Evolutionary conservation across 92 coral and sea anemone species (phyloP).

Genomic region (Heliopora coerulea): DNA sequence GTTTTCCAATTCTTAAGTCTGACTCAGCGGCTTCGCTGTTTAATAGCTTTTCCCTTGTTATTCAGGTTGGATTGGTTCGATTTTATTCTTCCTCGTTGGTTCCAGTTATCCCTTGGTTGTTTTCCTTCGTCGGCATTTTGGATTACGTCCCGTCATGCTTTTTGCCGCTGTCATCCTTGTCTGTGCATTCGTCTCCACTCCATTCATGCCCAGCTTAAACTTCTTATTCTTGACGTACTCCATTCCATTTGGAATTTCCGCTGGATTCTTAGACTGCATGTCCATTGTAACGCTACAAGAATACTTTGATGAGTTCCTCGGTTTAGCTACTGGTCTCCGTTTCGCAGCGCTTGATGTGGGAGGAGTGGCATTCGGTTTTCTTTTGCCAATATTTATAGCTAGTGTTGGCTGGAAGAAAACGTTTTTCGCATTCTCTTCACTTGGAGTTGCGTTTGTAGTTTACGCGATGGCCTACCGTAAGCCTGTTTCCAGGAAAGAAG

Average conservation of each 20-base stretch:
- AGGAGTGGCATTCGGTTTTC: not conserved
- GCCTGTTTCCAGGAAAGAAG: not conserved
- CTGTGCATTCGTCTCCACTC: not conserved
- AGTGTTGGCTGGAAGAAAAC: slow-evolving; percentile 9
- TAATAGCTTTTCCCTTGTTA: not conserved
- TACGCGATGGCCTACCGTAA: not conserved
- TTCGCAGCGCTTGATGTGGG: not conserved
- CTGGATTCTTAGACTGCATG: slow-evolving; percentile 1
- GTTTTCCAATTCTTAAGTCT: too few species aligned
- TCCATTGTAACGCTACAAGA: slow-evolving; percentile 9
- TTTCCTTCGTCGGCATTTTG: not conserved
- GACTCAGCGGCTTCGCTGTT: too few species aligned
- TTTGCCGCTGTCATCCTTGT: not conserved
- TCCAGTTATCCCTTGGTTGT: not conserved
- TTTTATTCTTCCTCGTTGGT: not conserved
- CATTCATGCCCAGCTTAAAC: not conserved
- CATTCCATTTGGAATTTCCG: not conserved
- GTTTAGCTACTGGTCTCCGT: slow-evolving; percentile 22
- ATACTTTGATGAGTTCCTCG: slow-evolving; percentile 3
- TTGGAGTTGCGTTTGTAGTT: not conserved
- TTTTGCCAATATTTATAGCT: not conserved
- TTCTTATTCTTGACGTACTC: slow-evolving; percentile 1
- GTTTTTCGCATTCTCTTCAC: not conserved
- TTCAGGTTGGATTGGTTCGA: slow-evolving; percentile 2
- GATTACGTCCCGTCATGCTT: not conserved